Conservation (phyloP, 1,140 invertebrate genomes). For the Bactericera cockerelli region DNA sequence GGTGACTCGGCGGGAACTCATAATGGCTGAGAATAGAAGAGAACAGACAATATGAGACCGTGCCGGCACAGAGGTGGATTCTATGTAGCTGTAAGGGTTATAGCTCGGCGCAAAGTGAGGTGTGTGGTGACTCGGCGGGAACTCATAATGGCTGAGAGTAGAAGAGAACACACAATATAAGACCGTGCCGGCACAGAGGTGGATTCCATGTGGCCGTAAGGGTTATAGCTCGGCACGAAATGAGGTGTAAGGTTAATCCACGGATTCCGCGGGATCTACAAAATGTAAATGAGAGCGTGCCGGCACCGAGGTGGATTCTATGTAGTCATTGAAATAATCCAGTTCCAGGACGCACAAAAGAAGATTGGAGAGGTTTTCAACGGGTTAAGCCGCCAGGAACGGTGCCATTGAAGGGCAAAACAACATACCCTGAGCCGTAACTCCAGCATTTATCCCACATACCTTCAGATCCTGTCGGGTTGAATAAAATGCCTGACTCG, state of each 20-base stretch:
- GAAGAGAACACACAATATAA: too few species aligned
- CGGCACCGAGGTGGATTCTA: constrained; percentile 37
- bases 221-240: constrained; percentile 9
- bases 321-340: constrained; percentile 21
- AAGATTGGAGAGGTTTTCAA: too few species aligned
- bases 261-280: constrained; percentile 19
- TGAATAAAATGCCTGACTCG: too few species aligned
- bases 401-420: too few species aligned
- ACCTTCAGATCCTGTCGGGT: too few species aligned
- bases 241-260: constrained; percentile 12
- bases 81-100: constrained; percentile 24
- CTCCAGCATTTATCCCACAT: too few species aligned
- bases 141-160: constrained; percentile 5
- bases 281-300: too few species aligned
- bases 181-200: constrained; percentile 34
- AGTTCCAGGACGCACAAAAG: constrained; percentile 22
- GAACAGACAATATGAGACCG: too few species aligned
- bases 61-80: constrained; percentile 36
- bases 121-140: constrained; percentile 20
- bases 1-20: constrained; percentile 20
- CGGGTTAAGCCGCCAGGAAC: too few species aligned
- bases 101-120: constrained; percentile 7
- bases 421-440: too few species aligned
- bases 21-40: too few species aligned
- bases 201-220: constrained; percentile 28